phyloP scores from a whole-genome alignment of 2,797 vertebrate species.

The Arrhamphus sclerolepis region DNA sequence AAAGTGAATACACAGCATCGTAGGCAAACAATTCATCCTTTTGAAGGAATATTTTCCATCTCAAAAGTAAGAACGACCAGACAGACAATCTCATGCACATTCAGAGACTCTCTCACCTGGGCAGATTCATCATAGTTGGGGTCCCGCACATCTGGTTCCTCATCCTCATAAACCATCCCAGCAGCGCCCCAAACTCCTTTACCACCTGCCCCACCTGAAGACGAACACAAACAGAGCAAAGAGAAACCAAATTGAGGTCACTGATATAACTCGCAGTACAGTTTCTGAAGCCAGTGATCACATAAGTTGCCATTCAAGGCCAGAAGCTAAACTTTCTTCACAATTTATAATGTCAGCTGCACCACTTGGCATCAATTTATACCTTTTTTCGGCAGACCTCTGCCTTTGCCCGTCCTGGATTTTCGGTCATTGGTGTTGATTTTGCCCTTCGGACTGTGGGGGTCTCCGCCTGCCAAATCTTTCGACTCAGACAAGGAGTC shows the following conservation, averaged over 20 bases:
- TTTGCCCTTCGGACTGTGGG: constrained; percentile 83
- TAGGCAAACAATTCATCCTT: too few relatives aligned
- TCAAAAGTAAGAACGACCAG: too few relatives aligned
- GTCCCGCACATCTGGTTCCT: constrained; percentile 86
- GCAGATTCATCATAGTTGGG: constrained; percentile 89
- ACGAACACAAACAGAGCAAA: background rate
- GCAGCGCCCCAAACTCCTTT: constrained; percentile 92
- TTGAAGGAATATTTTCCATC: background rate
- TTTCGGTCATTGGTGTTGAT: constrained; percentile 80
- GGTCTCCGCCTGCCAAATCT: constrained; percentile 71
- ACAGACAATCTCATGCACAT: too few relatives aligned
- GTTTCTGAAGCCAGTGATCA: too few relatives aligned
- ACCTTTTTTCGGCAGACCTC: constrained; percentile 92
- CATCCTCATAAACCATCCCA: constrained; percentile 87
- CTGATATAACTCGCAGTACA: too few relatives aligned
- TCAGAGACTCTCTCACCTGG: constrained; percentile 74
- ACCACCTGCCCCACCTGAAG: constrained; percentile 87
- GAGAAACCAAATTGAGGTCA: background rate
- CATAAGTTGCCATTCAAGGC: too few relatives aligned
- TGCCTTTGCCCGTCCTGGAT: constrained; percentile 86
- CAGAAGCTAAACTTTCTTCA: too few relatives aligned
- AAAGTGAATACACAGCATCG: too few relatives aligned
- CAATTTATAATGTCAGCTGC: background rate
- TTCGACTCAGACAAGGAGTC: constrained; percentile 82
- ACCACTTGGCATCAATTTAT: background rate